Percentiles rank a stretch among this genome's conserved stretches.
Evolutionary conservation across 2,797 vertebrate genomes (phyloP).

Genomic region (Coracias cyanogaster): DNA sequence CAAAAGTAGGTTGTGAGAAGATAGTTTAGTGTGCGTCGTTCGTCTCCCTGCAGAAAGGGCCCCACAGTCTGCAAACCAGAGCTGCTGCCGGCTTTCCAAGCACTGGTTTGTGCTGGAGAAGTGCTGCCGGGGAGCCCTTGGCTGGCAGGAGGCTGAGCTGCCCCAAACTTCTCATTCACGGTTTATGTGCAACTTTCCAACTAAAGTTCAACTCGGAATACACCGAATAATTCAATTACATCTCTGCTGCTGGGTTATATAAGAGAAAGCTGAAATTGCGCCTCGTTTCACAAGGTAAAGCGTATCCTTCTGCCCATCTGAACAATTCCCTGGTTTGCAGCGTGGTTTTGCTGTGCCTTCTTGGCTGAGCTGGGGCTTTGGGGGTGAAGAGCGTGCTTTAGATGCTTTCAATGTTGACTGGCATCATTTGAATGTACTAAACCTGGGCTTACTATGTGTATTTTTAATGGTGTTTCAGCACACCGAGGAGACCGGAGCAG

Average conservation of each 20-base stretch:
- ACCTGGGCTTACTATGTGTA: neutral
- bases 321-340: neutral
- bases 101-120: neutral
- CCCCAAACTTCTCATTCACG: neutral
- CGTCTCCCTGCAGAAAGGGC: neutral
- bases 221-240: neutral
- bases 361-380: neutral
- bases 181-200: neutral
- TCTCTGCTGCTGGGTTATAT: neutral
- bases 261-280: neutral
- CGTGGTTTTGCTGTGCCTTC: neutral
- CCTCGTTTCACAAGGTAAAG: neutral
- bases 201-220: neutral
- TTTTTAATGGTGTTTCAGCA: conserved; percentile 73
- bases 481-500: conserved; percentile 84
- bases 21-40: rapidly evolving
- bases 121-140: neutral
- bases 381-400: neutral
- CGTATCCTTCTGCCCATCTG: neutral
- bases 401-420: neutral
- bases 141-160: neutral
- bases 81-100: neutral
- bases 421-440: neutral
- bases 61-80: neutral
- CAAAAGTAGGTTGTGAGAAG: neutral